These are phyloP conservation scores for Sycophila texana DNA, from an alignment of 2,888 invertebrate species.

Conservation along the genomic window DNA sequence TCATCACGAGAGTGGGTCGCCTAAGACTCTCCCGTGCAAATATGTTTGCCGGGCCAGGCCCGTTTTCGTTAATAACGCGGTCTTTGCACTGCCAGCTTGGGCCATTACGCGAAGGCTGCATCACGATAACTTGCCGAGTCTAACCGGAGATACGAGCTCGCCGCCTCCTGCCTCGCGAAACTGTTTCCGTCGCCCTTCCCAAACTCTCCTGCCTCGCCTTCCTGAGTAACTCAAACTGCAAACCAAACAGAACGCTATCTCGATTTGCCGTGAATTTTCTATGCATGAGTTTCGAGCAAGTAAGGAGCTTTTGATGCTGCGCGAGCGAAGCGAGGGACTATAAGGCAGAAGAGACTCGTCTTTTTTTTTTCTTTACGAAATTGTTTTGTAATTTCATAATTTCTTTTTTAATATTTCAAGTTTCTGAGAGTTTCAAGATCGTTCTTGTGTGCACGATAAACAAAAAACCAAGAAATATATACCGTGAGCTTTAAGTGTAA, in stretches of 20 bases:
- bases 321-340: neutral
- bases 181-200: constrained; percentile 7
- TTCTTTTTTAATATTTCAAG: neutral
- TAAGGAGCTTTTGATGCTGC: too few relatives aligned
- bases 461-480: too few relatives aligned
- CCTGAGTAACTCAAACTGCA: constrained; percentile 24
- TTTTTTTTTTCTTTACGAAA: neutral
- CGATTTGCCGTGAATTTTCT: constrained; percentile 37
- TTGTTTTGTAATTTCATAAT: neutral
- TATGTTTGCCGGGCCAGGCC: constrained; percentile 67
- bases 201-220: neutral
- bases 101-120: constrained; percentile 59
- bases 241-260: constrained; percentile 35
- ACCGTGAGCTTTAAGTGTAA: too few relatives aligned
- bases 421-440: too few relatives aligned
- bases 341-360: too few relatives aligned
- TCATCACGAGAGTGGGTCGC: constrained; percentile 60
- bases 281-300: neutral
- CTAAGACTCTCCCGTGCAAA: constrained; percentile 65
- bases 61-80: constrained; percentile 57
- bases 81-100: constrained; percentile 62
- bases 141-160: constrained; percentile 48
- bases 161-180: constrained; percentile 42
- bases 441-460: too few relatives aligned
- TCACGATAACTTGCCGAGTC: constrained; percentile 64